Evolutionary conservation across 2,888 invertebrate species (phyloP).

Genomic region (Onchidella celtica): DNA sequence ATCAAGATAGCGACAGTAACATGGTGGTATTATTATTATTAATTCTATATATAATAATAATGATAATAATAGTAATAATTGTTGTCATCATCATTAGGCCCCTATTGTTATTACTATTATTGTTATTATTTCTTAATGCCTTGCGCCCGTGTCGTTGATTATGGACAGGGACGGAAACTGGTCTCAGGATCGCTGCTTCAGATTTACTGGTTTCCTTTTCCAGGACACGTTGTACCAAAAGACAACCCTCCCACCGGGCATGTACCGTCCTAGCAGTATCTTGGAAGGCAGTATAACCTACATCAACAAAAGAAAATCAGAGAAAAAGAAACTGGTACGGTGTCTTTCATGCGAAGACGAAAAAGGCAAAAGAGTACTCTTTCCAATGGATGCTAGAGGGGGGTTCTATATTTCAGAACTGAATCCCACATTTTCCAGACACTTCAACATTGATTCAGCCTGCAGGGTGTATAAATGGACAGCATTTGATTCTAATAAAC

Average conservation of each 20-base stretch:
- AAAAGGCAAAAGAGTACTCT: constrained; percentile 56
- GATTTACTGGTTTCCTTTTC: neutral
- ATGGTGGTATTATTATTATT: too few relatives aligned
- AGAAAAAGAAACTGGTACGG: constrained; percentile 62
- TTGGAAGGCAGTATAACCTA: constrained; percentile 66
- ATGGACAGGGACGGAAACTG: too few relatives aligned
- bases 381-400: constrained; percentile 64
- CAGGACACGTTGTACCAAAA: constrained; percentile 58
- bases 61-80: too few relatives aligned
- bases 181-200: too few relatives aligned
- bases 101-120: too few relatives aligned
- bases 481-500: constrained; percentile 29
- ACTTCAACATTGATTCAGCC: constrained; percentile 35
- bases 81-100: too few relatives aligned
- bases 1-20: too few relatives aligned
- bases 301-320: constrained; percentile 56
- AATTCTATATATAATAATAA: too few relatives aligned
- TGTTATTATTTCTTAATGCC: too few relatives aligned
- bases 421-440: constrained; percentile 57
- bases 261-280: constrained; percentile 59
- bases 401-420: constrained; percentile 64
- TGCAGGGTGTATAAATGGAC: constrained; percentile 38
- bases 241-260: constrained; percentile 58
- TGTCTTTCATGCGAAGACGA: constrained; percentile 62
- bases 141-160: too few relatives aligned